Conservation (phyloP, 2,113 vertebrate genomes). For the Oostethus manadensis region DNA sequence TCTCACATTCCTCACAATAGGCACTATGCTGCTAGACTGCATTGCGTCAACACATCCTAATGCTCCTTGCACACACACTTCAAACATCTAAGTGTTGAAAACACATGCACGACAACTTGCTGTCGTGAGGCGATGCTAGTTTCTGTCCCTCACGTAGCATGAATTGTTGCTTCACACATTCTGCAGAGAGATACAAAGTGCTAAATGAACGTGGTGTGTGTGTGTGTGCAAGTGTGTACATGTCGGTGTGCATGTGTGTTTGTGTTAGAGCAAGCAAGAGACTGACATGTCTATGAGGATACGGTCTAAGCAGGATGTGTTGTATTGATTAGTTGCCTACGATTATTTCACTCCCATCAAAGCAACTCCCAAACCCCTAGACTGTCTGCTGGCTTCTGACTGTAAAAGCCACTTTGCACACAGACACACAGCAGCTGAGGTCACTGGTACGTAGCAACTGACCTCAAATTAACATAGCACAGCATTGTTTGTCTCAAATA, state of each 20-base stretch:
- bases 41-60: constrained; percentile 64
- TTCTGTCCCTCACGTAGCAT: background rate
- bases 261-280: background rate
- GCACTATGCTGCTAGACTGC: constrained; percentile 66
- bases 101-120: constrained; percentile 8
- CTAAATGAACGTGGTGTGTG: constrained; percentile 24
- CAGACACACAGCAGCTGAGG: constrained; percentile 16
- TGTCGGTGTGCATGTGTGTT: constrained; percentile 11
- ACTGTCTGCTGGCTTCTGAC: constrained; percentile 52
- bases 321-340: constrained; percentile 64
- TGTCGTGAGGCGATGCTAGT: constrained; percentile 7
- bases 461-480: constrained; percentile 39
- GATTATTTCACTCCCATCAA: constrained; percentile 61
- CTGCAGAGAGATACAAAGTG: constrained; percentile 27
- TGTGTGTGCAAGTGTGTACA: constrained; percentile 23
- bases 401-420: constrained; percentile 49
- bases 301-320: constrained; percentile 64
- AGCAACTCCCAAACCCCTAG: constrained; percentile 21
- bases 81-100: constrained; percentile 5
- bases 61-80: constrained; percentile 14
- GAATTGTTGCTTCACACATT: constrained; percentile 30
- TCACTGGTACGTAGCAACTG: constrained; percentile 20
- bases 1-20: constrained; percentile 68
- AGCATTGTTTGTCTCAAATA: constrained; percentile 26
- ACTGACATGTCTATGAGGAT: constrained; percentile 27